Evolutionary conservation across 1,140 invertebrate genomes (phyloP), one percentile per base, ranked within the genome.

Genomic region (Aethina tumida): DNA sequence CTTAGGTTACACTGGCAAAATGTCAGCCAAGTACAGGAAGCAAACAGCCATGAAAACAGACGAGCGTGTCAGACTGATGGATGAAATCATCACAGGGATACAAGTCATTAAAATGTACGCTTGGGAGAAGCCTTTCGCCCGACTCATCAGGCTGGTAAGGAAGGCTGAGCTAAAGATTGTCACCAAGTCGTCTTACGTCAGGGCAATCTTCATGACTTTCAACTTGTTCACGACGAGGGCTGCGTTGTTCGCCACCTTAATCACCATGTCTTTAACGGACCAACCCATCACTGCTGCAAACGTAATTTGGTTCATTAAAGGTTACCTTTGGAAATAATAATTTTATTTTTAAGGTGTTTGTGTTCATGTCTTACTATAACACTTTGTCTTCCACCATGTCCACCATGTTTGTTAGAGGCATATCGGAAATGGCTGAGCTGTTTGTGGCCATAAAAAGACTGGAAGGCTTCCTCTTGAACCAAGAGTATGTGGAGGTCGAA

Each of bases 21-120:
- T 77, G 9, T 71, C 75, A 2, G 71, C 74, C 0, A 70, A 64
- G 27, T 70, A 73, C 25, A 59, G 77, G 13, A 45, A 67, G 2
- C 62, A 71, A 47, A 80, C 73, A 0, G 67, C 70, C 0, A 35
- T 39, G 5, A 43, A 60, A 8, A 76, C 75, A 0, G 75, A 78
- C 56, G 63, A 71, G 45, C 49, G 76, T 39, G 64, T 79, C 5
- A 58, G 68, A 19, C 45, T 74, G 13, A 76, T 77, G 69, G 71
- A 69, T 51, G 75, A 79, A 55, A 66, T 78, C 9, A 63, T 79
- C 7, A 39, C 43, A 26, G 61, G 59, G n/a, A 62, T 65, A 24
- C 39, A 77, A 61, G 66, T 84, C 14, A 81, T 92, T 41, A 91
- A 92, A 69, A 82, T 90, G 74, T 86, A 88, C 62, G 80, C 79